Conservation (phyloP, 2,797 vertebrate genomes). For the Eleutherodactylus coqui region DNA sequence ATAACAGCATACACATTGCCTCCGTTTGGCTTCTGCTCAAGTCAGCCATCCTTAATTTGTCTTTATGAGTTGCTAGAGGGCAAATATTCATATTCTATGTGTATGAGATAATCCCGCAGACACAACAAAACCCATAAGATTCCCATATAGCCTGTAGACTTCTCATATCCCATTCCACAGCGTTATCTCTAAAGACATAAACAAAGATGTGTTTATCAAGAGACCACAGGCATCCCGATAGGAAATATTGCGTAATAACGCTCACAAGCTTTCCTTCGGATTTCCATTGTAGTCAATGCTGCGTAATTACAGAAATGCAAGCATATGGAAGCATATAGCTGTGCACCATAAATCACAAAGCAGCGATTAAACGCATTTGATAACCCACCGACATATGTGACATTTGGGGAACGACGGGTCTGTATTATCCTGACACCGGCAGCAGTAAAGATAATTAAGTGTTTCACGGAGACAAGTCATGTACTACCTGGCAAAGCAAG, state of each 20-base stretch:
- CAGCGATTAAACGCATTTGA: constrained; percentile 47
- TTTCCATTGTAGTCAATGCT: constrained; percentile 18
- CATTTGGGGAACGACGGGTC: constrained; percentile 53
- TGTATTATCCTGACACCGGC: constrained; percentile 56
- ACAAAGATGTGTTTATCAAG: constrained; percentile 29
- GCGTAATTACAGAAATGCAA: constrained; percentile 33
- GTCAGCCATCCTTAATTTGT: not conserved
- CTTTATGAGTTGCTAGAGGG: not conserved
- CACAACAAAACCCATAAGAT: constrained; percentile 14
- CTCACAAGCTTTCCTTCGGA: not conserved
- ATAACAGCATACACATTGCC: not conserved
- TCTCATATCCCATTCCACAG: not conserved
- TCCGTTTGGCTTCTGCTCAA: constrained; percentile 3
- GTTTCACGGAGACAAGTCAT: constrained; percentile 49
- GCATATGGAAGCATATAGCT: constrained; percentile 35
- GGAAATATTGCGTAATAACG: constrained; percentile 31
- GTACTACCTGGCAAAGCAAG: constrained; percentile 40
- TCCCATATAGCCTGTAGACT: constrained; percentile 20
- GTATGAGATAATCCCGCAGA: constrained; percentile 7
- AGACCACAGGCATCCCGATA: constrained; percentile 12
- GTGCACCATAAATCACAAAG: constrained; percentile 35
- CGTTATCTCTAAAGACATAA: not conserved
- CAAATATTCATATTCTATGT: constrained; percentile 11
- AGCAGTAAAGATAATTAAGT: constrained; percentile 61
- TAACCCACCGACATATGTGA: constrained; percentile 49